Evolutionary conservation across 1,140 invertebrate genomes (phyloP).

Genomic region (Drosophila repleta): DNA sequence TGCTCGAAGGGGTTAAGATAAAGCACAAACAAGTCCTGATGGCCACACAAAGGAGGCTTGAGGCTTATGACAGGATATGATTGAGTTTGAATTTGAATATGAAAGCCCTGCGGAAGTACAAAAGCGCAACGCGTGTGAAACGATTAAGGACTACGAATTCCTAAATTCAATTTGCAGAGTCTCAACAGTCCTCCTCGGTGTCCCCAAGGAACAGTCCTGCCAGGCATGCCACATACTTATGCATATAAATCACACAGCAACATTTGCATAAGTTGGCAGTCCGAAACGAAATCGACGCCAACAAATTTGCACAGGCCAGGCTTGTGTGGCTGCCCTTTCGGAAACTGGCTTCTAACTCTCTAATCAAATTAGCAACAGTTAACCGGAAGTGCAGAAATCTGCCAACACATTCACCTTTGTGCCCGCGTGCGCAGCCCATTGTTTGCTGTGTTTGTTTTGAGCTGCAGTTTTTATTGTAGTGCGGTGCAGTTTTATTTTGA

Average conservation of each 20-base stretch:
- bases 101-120: constrained; percentile 20
- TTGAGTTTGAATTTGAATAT: constrained; percentile 65
- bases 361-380: constrained; percentile 81
- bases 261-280: constrained; percentile 76
- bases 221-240: constrained; percentile 16
- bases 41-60: constrained; percentile 35
- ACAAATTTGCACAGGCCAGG: constrained; percentile 47
- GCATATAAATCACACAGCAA: constrained; percentile 61
- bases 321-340: not conserved
- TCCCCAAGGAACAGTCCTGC: constrained; percentile 41
- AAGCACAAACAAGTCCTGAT: constrained; percentile 58
- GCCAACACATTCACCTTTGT: constrained; percentile 39
- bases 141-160: constrained; percentile 27
- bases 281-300: constrained; percentile 55
- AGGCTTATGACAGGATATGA: constrained; percentile 66
- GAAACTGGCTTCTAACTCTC: constrained; percentile 47
- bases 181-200: constrained; percentile 9
- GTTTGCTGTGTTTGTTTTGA: constrained; percentile 48
- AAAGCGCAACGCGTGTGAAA: constrained; percentile 66
- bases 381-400: constrained; percentile 73
- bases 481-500: constrained; percentile 74
- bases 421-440: constrained; percentile 19
- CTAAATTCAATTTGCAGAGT: constrained; percentile 66
- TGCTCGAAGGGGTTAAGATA: constrained; percentile 25
- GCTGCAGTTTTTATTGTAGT: constrained; percentile 48